These are phyloP conservation scores for Lasioglossum morio DNA, from an alignment of 2,888 invertebrate genomes.

Conservation along the genomic window DNA sequence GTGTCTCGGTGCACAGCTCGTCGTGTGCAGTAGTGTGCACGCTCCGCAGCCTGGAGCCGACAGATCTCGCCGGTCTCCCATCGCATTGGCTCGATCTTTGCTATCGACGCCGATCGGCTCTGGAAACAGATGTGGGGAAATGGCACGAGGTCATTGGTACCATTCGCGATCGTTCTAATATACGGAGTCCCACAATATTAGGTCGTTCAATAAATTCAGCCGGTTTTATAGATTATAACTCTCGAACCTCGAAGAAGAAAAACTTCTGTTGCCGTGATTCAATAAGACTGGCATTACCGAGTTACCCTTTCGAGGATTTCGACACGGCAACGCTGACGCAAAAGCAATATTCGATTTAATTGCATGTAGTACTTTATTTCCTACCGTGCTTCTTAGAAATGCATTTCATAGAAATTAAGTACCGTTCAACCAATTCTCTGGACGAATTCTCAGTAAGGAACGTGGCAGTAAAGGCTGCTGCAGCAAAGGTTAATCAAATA, in stretches of 20 bases:
- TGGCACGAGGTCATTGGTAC: conserved; percentile 18
- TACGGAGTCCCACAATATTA: not conserved
- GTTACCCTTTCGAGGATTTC: conserved; percentile 4
- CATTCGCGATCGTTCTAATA: conserved; percentile 10
- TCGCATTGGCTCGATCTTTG: not conserved
- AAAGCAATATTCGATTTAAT: not conserved
- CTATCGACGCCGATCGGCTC: not conserved
- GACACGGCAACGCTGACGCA: not conserved
- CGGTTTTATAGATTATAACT: not conserved
- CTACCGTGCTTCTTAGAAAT: not conserved
- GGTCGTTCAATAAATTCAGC: not conserved
- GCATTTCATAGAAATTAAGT: not conserved
- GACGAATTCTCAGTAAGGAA: not conserved
- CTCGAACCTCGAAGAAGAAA: not conserved
- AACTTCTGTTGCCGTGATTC: not conserved
- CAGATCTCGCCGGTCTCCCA: conserved; percentile 8
- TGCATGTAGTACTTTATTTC: not conserved
- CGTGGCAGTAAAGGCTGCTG: not conserved
- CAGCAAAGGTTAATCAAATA: not conserved
- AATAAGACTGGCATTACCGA: not conserved
- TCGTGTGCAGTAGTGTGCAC: not conserved
- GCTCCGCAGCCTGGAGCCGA: not conserved
- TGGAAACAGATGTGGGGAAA: conserved; percentile 8
- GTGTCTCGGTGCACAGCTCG: conserved; percentile 16
- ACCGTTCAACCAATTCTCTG: not conserved